Evolutionary conservation across 2,888 invertebrate species (phyloP).

Genomic region (Augochlorella aurata): DNA sequence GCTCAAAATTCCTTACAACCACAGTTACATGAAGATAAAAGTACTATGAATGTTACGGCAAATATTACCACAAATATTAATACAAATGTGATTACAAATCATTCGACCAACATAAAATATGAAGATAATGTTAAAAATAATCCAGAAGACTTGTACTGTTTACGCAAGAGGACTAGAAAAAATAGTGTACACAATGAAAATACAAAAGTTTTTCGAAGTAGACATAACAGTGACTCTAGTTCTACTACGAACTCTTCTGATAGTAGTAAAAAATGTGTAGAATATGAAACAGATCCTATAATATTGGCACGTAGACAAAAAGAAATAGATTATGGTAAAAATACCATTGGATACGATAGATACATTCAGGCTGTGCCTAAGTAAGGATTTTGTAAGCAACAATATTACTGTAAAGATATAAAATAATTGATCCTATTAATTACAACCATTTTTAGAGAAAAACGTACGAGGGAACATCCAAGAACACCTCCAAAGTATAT

Average conservation of each 20-base stretch:
- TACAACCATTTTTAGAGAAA: constrained; percentile 81
- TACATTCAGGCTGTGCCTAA: constrained; percentile 87
- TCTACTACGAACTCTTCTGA: constrained; percentile 75
- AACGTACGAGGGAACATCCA: constrained; percentile 89
- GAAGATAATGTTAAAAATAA: constrained; percentile 57
- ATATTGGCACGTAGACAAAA: constrained; percentile 92
- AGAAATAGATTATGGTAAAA: constrained; percentile 97
- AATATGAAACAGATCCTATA: constrained; percentile 88
- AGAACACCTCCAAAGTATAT: constrained; percentile 93
- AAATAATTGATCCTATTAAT: constrained; percentile 8
- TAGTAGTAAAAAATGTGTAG: constrained; percentile 70
- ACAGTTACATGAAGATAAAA: constrained; percentile 17
- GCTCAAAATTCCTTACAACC: not conserved
- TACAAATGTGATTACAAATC: not conserved
- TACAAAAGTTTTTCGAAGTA: constrained; percentile 70
- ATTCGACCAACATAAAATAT: constrained; percentile 34
- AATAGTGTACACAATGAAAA: constrained; percentile 59
- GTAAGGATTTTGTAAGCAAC: constrained; percentile 83
- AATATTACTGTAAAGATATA: not conserved
- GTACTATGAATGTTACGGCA: not conserved
- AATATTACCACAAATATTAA: not conserved
- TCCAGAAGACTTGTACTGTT: constrained; percentile 36
- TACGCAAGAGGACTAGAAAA: constrained; percentile 73
- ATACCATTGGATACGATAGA: constrained; percentile 92
- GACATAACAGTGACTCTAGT: constrained; percentile 75